phyloP scores from a whole-genome alignment of 2,888 invertebrate genomes.

The Clepsis dumicolana region DNA sequence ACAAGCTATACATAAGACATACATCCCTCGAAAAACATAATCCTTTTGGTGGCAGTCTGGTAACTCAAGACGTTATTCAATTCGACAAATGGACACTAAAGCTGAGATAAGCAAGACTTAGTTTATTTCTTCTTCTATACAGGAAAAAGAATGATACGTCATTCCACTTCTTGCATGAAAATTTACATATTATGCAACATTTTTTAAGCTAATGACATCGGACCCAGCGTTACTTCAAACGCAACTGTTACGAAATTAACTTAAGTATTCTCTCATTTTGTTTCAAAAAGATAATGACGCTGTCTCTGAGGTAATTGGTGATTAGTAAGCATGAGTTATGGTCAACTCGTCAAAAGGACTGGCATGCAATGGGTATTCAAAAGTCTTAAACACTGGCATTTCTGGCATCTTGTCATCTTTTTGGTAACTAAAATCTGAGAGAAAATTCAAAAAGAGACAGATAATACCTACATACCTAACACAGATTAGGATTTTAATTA shows the following conservation, averaged over 20 bases:
- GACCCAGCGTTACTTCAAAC: conserved; percentile 23
- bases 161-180: background rate
- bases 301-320: conserved; percentile 4
- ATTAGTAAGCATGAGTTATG: conserved; percentile 38
- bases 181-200: conserved; percentile 24
- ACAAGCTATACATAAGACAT: too few relatives aligned
- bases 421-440: too few relatives aligned
- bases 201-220: conserved; percentile 21
- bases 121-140: background rate
- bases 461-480: too few relatives aligned
- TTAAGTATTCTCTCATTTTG: conserved; percentile 18
- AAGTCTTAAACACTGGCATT: background rate
- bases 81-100: too few relatives aligned
- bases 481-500: too few relatives aligned
- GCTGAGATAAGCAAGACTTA: too few relatives aligned
- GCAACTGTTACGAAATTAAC: conserved; percentile 23
- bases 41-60: too few relatives aligned
- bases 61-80: too few relatives aligned
- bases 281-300: conserved; percentile 22
- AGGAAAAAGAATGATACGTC: background rate
- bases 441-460: too few relatives aligned
- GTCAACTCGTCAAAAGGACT: background rate
- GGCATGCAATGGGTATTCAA: background rate
- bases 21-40: too few relatives aligned
- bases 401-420: background rate